These are phyloP conservation scores for Drosophila ezoana DNA, from an alignment of 2,888 invertebrate species.

Conservation along the genomic window DNA sequence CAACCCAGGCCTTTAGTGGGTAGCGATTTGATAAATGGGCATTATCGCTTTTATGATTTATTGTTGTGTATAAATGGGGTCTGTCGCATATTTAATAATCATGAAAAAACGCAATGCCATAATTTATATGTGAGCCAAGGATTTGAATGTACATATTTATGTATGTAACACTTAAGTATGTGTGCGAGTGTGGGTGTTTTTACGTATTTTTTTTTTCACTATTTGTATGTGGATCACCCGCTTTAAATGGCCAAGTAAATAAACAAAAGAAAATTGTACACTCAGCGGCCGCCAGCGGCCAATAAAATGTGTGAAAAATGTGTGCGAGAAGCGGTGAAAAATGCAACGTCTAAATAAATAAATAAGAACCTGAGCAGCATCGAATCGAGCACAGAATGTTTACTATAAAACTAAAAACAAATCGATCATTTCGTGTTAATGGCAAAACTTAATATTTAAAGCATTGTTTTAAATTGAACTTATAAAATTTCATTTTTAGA, in stretches of 20 bases:
- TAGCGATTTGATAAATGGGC: constrained; percentile 63
- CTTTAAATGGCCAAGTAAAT: constrained; percentile 75
- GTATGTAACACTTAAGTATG: not conserved
- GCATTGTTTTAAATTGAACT: not conserved
- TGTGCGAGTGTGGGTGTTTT: constrained; percentile 17
- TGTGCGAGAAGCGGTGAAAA: constrained; percentile 58
- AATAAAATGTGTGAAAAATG: constrained; percentile 78
- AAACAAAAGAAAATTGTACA: constrained; percentile 76
- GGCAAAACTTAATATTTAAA: constrained; percentile 2
- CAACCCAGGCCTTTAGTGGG: constrained; percentile 15
- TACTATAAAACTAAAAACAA: constrained; percentile 63
- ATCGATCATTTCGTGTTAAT: constrained; percentile 63
- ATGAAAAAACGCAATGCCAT: constrained; percentile 57
- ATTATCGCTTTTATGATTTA: constrained; percentile 72
- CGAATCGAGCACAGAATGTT: constrained; percentile 35
- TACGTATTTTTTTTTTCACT: constrained; percentile 2
- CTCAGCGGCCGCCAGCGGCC: constrained; percentile 58
- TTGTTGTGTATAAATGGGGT: constrained; percentile 63
- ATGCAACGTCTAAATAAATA: constrained; percentile 68
- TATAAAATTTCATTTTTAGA: too few relatives aligned
- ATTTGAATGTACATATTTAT: constrained; percentile 40
- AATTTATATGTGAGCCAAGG: constrained; percentile 70
- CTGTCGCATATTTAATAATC: constrained; percentile 52
- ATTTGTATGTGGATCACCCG: constrained; percentile 68
- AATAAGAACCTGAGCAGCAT: constrained; percentile 44